Conservation (phyloP, 2,888 invertebrate species). For the Helleia helle region DNA sequence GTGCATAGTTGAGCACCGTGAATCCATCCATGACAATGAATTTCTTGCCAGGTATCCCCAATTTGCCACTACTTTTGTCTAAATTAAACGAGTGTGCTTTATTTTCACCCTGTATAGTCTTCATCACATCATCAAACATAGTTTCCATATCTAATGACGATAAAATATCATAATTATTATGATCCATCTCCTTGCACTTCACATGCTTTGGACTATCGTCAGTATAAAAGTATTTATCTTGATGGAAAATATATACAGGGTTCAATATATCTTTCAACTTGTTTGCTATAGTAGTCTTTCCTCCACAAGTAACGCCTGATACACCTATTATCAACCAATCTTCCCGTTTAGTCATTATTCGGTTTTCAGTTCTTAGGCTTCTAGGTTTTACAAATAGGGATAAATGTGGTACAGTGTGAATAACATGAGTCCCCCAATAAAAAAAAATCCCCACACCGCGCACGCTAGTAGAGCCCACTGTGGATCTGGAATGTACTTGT, state of each 20-base stretch:
- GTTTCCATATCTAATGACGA: conserved; percentile 81
- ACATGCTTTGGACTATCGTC: conserved; percentile 78
- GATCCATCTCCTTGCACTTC: conserved; percentile 76
- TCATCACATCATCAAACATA: conserved; percentile 76
- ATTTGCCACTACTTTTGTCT: conserved; percentile 15
- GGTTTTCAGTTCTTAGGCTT: too few species aligned
- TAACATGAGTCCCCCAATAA: conserved; percentile 77
- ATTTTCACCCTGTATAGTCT: conserved; percentile 36
- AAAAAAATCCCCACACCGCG: conserved; percentile 75
- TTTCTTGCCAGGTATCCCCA: conserved; percentile 35
- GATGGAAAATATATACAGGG: conserved; percentile 75
- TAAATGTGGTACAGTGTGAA: conserved; percentile 76
- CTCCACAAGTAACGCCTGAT: conserved; percentile 88
- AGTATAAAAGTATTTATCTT: conserved; percentile 84
- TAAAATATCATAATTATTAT: conserved; percentile 84
- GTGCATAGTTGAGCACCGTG: conserved; percentile 79
- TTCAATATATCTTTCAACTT: conserved; percentile 58
- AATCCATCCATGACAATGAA: conserved; percentile 85
- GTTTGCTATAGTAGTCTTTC: conserved; percentile 83
- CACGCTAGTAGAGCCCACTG: conserved; percentile 75
- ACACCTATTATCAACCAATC: conserved; percentile 75
- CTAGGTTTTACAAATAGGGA: conserved; percentile 27
- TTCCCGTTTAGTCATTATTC: conserved; percentile 2
- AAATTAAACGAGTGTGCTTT: conserved; percentile 21
- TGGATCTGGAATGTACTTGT: conserved; percentile 67